Evolutionary conservation across 2,113 vertebrate species (phyloP), one percentile per base, ranked within the genome.

Genomic region (Microcebus lehilahytsara): DNA sequence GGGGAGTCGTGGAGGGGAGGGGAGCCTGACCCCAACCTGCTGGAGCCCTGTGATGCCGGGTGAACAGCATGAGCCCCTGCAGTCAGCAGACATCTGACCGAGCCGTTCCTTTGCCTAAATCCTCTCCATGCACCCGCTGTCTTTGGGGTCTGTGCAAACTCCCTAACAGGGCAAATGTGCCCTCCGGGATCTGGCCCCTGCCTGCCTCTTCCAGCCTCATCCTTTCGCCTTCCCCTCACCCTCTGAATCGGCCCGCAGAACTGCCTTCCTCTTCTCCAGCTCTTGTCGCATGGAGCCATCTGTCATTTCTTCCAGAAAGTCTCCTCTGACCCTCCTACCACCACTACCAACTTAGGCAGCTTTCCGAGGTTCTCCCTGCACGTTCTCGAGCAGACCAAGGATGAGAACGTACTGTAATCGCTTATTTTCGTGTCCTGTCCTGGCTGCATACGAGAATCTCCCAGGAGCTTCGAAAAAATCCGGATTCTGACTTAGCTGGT

Each of bases 401-500:
- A 69, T 62, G 64, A 85, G 66, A 42, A 91, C 25, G 30, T 13
- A 16, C 69, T 60, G 10, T 58, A 77, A 96, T 62, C 56, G 92
- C 86, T 95, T 91, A 22, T 86, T 93, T 89, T 93, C 53, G 89
- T 80, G 84, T 85, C 84, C 92, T 87, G 37, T 74, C 30, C 75
- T 62, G 66, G 62, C 74, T 77, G 95, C n/a, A 30, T 46, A 40
- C 77, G 71, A 56, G 86, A 96, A 71, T 74, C 0, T 0, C 84
- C 66, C 3, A 16, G 51, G 75, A 85, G 74, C 49, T 80, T 71
- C 75, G 40, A 91, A 79, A 71, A 66, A 67, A 37, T 3, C 11
- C 19, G 34, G 20, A 42, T 42, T 71, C 84, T 23, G 27, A 71
- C 49, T 60, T 3, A 19, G 0, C 22, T 66, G 51, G 37, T 40